Evolutionary conservation across 2,797 vertebrate genomes (phyloP), one percentile per base, ranked within the genome.

Genomic region (Podarcis lilfordi): DNA sequence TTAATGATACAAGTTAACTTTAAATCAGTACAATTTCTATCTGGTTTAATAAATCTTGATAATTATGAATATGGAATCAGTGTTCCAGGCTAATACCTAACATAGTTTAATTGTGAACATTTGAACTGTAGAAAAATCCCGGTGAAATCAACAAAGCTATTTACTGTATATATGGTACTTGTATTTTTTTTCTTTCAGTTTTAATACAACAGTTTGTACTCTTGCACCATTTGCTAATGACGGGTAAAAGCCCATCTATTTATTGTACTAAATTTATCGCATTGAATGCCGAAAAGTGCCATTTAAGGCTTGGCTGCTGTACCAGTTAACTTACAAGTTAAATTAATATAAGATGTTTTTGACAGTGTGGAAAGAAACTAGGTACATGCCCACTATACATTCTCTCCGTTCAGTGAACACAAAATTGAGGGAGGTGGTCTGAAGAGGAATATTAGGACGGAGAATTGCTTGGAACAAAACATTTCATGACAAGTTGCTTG

Each of bases 401-500:
- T 89, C 10, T 32, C 27, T 82, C 9, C 74, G 76, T 3, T 23
- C 69, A 88, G 13, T 81, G 40, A 79, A 76, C 5, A 59, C 8
- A 82, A 91, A 82, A 15, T 0, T 50, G 17, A 4, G 4, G 17
- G 76, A 19, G 1, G 9, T 79, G 75, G 11, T 3, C 32, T 75
- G 9, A 2, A 13, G 1, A 25, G 5, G 2, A 69, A 2, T 37
- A 82, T 7, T 68, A 78, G 50, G 84, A 0, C 0, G 77, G 89
- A 79, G 0, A 2, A 88, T 13, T 10, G 27, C 72, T 88, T 82
- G 80, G 80, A 94, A 90, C 88, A 50, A 84, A 83, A 77, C 0
- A 0, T 90, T 94, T 89, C 35, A 78, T 80, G 32, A 88, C 8
- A 2, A 0, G 59, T 88, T 68, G 64, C 32, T 90, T 95, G 89